phyloP scores from a whole-genome alignment of 1,140 invertebrate species.

The Dendrolimus punctatus region DNA sequence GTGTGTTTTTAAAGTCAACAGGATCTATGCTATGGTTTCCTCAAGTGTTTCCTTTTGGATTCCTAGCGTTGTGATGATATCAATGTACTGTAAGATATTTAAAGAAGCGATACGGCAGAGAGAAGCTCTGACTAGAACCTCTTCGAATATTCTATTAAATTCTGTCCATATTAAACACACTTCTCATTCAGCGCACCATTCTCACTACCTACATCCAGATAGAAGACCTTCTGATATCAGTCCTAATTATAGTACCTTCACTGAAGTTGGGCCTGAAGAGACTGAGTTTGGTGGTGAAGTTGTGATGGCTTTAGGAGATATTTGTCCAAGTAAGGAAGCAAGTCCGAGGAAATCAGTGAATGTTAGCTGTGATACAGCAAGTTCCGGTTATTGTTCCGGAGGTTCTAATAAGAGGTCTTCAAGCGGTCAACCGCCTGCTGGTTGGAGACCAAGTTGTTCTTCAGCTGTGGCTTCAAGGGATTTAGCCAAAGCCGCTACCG shows the following conservation, averaged over 20 bases:
- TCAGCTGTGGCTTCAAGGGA: conserved; percentile 57
- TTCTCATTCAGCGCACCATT: conserved; percentile 77
- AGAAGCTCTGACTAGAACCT: conserved; percentile 85
- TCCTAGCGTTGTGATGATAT: conserved; percentile 93
- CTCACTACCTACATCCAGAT: conserved; percentile 78
- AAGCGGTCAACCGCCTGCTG: conserved; percentile 43
- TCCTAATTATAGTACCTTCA: conserved; percentile 76
- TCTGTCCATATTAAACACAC: conserved; percentile 85
- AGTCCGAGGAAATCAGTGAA: conserved; percentile 67
- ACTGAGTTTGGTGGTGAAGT: conserved; percentile 73
- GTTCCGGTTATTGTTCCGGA: conserved; percentile 65
- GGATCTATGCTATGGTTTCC: conserved; percentile 90
- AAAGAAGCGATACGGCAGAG: conserved; percentile 92
- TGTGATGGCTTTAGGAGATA: conserved; percentile 50
- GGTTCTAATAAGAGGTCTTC: conserved; percentile 63
- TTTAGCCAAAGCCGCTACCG: conserved; percentile 60
- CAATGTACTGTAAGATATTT: conserved; percentile 93
- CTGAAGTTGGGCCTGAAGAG: conserved; percentile 78
- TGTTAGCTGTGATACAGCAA: conserved; percentile 65
- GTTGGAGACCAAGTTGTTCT: conserved; percentile 61
- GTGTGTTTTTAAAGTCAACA: conserved; percentile 92
- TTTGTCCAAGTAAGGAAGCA: conserved; percentile 62
- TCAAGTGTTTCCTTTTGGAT: conserved; percentile 97
- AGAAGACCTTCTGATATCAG: conserved; percentile 73
- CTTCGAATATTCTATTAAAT: conserved; percentile 86